Evolutionary conservation across 2,113 vertebrate species (phyloP), one percentile per base, ranked within the genome.

Genomic region (Eolophus roseicapilla): DNA sequence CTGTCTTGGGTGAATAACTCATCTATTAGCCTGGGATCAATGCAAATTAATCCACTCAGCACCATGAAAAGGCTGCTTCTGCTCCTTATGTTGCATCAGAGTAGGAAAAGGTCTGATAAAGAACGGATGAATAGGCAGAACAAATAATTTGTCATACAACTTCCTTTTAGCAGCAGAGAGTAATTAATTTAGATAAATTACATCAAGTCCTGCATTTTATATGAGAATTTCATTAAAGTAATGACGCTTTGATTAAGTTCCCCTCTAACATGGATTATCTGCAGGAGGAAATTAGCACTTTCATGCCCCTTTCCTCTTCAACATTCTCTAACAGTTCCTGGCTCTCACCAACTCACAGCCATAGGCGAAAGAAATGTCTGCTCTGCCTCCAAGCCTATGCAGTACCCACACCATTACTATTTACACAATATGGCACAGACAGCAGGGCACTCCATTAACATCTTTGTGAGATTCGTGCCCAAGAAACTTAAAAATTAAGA

Each of bases 181-280:
- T 91, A 94, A 97, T 97, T 98, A 97, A 98, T 98, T 96, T 96
- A 93, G 85, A 79, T 96, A 97, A 97, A 95, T 97, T 96, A 82
- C 85, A 95, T 96, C 70, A 94, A 92, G 81, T 92, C 94, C 95
- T 95, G 90, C 59, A 86, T 97, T 96, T 95, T 90, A 91, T 94
- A 94, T 92, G 81, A 95, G 84, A 88, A 93, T 90, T 95, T 96
- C 90, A 97, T 97, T 96, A 80, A 94, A 92, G 55, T 74, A 96
- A 97, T 90, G 78, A 92, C 5, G 4, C 65, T 94, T 85, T 96
- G 82, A 97, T 97, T 97, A 94, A 62, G 74, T 96, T 82, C 31
- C 62, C 46, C 23, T 91, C 50, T 95, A 90, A 96, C 87, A 87
- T 13, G 57, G 90, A 87, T 93, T 75, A 82, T 97, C 70, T 90